phyloP scores from a whole-genome alignment of 64 coral and sea anemone species.

The Montipora sp. region DNA sequence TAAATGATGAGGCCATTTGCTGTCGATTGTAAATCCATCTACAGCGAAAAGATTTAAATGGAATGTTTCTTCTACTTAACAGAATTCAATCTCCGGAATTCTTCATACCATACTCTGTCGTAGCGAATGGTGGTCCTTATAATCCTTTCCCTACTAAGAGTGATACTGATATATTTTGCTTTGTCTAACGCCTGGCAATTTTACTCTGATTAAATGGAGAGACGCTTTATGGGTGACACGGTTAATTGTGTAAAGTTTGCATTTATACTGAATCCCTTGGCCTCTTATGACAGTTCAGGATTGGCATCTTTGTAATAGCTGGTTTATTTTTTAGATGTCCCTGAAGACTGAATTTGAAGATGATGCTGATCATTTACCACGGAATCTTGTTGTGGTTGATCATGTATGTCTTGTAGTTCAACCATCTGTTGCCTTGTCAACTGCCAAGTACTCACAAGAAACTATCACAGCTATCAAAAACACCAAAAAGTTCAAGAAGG shows the following conservation, averaged over 20 bases:
- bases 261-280: background rate
- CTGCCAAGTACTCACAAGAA: background rate
- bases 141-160: too few relatives aligned
- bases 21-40: too few relatives aligned
- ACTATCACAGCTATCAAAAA: slow-evolving; percentile 48
- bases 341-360: slow-evolving; percentile 19
- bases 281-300: background rate
- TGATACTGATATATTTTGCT: too few relatives aligned
- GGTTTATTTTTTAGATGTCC: background rate
- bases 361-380: slow-evolving; percentile 50
- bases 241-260: background rate
- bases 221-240: too few relatives aligned
- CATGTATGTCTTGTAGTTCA: slow-evolving; percentile 70
- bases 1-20: too few relatives aligned
- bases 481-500: slow-evolving; percentile 92
- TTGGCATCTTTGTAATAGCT: background rate
- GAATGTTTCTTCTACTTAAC: too few relatives aligned
- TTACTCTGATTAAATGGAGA: too few relatives aligned
- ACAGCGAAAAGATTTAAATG: too few relatives aligned
- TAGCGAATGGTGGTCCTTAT: too few relatives aligned
- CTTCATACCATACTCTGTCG: too few relatives aligned
- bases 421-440: background rate
- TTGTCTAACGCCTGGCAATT: too few relatives aligned
- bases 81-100: too few relatives aligned
- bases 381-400: slow-evolving; percentile 71